Evolutionary conservation across 2,113 vertebrate genomes (phyloP).

Genomic region (Oxyura jamaicensis): DNA sequence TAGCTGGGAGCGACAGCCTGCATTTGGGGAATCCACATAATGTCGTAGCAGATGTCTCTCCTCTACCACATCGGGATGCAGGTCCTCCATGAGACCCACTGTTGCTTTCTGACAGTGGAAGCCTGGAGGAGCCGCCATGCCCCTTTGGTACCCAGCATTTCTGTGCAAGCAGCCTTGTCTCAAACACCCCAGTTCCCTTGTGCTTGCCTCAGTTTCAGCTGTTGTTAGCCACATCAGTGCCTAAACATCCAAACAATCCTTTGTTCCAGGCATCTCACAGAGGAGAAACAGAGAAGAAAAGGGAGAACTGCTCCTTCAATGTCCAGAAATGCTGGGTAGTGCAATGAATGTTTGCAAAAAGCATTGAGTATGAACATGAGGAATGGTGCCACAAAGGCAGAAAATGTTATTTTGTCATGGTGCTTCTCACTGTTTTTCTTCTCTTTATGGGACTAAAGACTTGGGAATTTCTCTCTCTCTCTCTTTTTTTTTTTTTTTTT

Average conservation of each 20-base stretch:
- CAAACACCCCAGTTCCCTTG: not conserved
- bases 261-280: not conserved
- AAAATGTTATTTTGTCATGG: not conserved
- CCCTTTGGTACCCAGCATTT: not conserved
- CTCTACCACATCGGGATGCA: not conserved
- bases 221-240: not conserved
- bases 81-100: not conserved
- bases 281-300: not conserved
- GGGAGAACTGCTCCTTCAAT: not conserved
- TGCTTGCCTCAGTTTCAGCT: not conserved
- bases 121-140: not conserved
- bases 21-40: not conserved
- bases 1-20: not conserved
- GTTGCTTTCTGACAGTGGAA: not conserved
- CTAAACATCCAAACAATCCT: not conserved
- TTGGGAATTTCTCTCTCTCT: not conserved
- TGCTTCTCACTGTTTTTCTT: not conserved
- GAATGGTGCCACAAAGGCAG: not conserved
- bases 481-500: no score
- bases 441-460: not conserved
- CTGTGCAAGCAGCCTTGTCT: accelerated
- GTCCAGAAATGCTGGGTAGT: not conserved
- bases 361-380: not conserved
- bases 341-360: not conserved
- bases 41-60: not conserved